A percentile compares a stretch with the other conserved stretches of the same genome.
Evolutionary conservation across 2,888 invertebrate genomes (phyloP).

Genomic region (Tachystola acroxantha): DNA sequence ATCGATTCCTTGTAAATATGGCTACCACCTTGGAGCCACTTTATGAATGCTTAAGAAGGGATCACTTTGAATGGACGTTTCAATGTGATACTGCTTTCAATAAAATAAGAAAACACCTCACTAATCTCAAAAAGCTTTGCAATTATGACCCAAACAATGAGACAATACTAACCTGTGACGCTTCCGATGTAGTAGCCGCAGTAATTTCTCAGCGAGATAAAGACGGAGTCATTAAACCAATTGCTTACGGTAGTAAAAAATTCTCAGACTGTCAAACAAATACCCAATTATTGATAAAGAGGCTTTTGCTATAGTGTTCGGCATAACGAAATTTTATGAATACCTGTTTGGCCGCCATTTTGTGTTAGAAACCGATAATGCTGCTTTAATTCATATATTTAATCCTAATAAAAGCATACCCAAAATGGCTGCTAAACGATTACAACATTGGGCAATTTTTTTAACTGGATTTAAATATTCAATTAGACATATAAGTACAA

Average conservation of each 20-base stretch:
- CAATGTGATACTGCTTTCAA: not conserved
- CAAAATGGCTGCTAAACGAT: slow-evolving; percentile 28
- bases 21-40: too few relatives aligned
- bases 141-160: slow-evolving; percentile 5
- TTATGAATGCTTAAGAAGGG: not conserved
- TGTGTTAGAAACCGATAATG: slow-evolving; percentile 23
- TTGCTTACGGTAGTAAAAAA: slow-evolving; percentile 18
- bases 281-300: slow-evolving; percentile 20
- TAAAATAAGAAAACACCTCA: not conserved
- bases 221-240: slow-evolving; percentile 10
- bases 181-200: slow-evolving; percentile 7
- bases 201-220: slow-evolving; percentile 9
- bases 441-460: slow-evolving; percentile 24
- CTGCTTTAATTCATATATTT: slow-evolving; percentile 26
- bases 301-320: slow-evolving; percentile 17
- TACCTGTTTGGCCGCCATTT: slow-evolving; percentile 19
- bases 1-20: too few relatives aligned
- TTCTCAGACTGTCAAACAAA: slow-evolving; percentile 14
- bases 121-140: not conserved
- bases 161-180: slow-evolving; percentile 12
- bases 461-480: slow-evolving; percentile 16
- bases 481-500: slow-evolving; percentile 14
- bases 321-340: slow-evolving; percentile 14
- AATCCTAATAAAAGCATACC: slow-evolving; percentile 28
- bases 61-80: not conserved